A percentile compares a stretch with the other conserved stretches of the same genome.
These are phyloP conservation scores for Thalassoma bifasciatum DNA, from an alignment of 2,113 vertebrate genomes.

Conservation along the genomic window DNA sequence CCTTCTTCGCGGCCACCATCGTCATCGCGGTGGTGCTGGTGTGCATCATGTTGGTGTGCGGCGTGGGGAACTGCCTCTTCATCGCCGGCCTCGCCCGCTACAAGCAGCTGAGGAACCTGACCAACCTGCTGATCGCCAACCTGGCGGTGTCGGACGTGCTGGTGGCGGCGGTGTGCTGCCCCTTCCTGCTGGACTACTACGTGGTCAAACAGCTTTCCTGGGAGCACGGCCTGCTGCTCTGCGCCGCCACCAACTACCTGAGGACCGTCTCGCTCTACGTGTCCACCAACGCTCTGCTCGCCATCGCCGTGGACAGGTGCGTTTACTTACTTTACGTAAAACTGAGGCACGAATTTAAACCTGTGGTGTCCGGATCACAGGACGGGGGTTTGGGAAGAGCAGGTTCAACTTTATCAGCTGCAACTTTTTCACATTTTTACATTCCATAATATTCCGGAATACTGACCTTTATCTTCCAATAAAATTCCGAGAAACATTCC, in stretches of 20 bases:
- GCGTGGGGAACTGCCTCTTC: slow-evolving; percentile 89
- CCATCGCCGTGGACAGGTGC: slow-evolving; percentile 97
- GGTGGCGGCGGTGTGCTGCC: slow-evolving; percentile 93
- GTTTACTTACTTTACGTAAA: too few relatives aligned
- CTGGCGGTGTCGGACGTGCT: slow-evolving; percentile 95
- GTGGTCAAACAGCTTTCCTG: slow-evolving; percentile 93
- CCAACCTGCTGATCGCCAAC: slow-evolving; percentile 94
- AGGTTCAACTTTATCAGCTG: too few relatives aligned
- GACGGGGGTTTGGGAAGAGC: too few relatives aligned
- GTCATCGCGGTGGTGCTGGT: slow-evolving; percentile 89
- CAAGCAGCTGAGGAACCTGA: slow-evolving; percentile 93
- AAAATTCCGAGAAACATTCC: too few relatives aligned
- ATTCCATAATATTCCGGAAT: too few relatives aligned
- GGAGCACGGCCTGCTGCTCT: slow-evolving; percentile 91
- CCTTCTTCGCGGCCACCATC: slow-evolving; percentile 90
- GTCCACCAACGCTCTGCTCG: slow-evolving; percentile 94
- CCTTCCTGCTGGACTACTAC: slow-evolving; percentile 97
- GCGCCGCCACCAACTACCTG: slow-evolving; percentile 92
- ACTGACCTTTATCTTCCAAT: too few relatives aligned
- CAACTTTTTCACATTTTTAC: too few relatives aligned
- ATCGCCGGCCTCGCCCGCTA: slow-evolving; percentile 88
- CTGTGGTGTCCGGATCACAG: too few relatives aligned
- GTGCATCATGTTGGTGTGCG: slow-evolving; percentile 93
- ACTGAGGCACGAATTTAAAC: too few relatives aligned
- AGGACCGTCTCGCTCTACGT: slow-evolving; percentile 92